Conservation (phyloP, 1,140 invertebrate genomes). For the Hetaerina americana region DNA sequence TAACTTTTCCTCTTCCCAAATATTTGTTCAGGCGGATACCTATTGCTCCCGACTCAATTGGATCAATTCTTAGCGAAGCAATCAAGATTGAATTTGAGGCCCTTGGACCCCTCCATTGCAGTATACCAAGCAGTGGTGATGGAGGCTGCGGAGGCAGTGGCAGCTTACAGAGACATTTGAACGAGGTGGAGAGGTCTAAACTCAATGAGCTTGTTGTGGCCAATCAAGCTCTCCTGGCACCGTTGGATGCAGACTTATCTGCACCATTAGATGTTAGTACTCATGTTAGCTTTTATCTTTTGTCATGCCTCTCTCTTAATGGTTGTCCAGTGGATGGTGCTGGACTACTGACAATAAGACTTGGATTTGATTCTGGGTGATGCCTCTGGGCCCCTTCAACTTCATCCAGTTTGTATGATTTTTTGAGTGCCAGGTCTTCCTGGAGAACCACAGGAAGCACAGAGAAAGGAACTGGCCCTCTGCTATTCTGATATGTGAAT, state of each 20-base stretch:
- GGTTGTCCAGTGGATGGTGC: too few species aligned
- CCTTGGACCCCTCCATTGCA: slow-evolving; percentile 36
- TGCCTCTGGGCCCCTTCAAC: too few species aligned
- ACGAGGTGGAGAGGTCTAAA: slow-evolving; percentile 67
- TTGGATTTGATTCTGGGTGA: too few species aligned
- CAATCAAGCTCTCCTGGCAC: slow-evolving; percentile 65
- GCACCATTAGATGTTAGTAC: slow-evolving; percentile 45
- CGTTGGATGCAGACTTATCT: slow-evolving; percentile 66
- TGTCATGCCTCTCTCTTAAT: neutral
- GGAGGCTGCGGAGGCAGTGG: slow-evolving; percentile 23
- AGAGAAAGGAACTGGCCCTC: too few species aligned
- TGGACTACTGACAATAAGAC: too few species aligned
- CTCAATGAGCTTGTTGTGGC: slow-evolving; percentile 71
- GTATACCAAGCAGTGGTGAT: slow-evolving; percentile 23
- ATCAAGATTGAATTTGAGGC: slow-evolving; percentile 70
- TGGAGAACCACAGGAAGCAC: too few species aligned
- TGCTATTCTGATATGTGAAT: too few species aligned
- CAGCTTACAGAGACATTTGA: slow-evolving; percentile 51
- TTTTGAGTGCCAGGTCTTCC: too few species aligned
- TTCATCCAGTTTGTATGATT: too few species aligned
- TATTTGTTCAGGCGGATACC: slow-evolving; percentile 1
- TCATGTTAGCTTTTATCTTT: slow-evolving; percentile 30
- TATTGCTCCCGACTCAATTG: slow-evolving; percentile 44
- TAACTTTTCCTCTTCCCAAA: neutral
- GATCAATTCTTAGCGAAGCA: slow-evolving; percentile 66